Percentiles rank a stretch among this genome's conserved stretches.
Evolutionary conservation across 2,113 vertebrate genomes (phyloP).

Genomic region (Misgurnus anguillicaudatus): DNA sequence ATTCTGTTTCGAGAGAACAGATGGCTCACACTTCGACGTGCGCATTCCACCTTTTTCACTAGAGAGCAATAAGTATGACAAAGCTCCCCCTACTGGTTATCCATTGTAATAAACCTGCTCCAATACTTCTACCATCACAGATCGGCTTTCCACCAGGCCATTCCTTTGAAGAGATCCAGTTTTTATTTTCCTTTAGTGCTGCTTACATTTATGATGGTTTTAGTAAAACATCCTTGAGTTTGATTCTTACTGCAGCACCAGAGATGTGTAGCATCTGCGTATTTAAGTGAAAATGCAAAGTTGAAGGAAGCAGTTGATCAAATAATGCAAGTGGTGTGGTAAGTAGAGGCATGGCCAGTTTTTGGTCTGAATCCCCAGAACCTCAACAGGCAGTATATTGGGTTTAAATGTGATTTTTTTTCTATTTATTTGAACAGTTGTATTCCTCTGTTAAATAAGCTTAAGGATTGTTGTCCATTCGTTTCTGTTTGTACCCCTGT

Average conservation of each 20-base stretch:
- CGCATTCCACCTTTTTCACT: constrained; percentile 97
- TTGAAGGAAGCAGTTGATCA: background rate
- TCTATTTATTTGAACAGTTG: constrained; percentile 27
- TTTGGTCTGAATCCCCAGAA: background rate
- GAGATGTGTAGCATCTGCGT: background rate
- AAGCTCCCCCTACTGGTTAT: constrained; percentile 94
- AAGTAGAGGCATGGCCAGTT: background rate
- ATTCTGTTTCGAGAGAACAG: constrained; percentile 94
- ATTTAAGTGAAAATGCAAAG: background rate
- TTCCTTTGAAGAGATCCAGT: constrained; percentile 16
- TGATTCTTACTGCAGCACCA: background rate
- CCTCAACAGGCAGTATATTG: background rate
- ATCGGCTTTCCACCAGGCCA: background rate
- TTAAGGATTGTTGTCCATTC: background rate
- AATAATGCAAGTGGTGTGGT: background rate
- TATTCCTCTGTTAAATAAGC: background rate
- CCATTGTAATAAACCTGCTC: constrained; percentile 71
- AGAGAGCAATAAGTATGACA: constrained; percentile 99
- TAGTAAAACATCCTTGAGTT: constrained; percentile 7
- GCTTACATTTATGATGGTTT: constrained; percentile 15
- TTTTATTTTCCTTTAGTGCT: constrained; percentile 17
- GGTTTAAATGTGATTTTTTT: background rate
- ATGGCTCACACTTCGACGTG: constrained; percentile 95
- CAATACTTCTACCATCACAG: background rate
- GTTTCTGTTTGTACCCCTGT: background rate